These are phyloP conservation scores for Microctenopoma lineatum DNA, from an alignment of 2,797 vertebrate species.

Conservation along the genomic window DNA sequence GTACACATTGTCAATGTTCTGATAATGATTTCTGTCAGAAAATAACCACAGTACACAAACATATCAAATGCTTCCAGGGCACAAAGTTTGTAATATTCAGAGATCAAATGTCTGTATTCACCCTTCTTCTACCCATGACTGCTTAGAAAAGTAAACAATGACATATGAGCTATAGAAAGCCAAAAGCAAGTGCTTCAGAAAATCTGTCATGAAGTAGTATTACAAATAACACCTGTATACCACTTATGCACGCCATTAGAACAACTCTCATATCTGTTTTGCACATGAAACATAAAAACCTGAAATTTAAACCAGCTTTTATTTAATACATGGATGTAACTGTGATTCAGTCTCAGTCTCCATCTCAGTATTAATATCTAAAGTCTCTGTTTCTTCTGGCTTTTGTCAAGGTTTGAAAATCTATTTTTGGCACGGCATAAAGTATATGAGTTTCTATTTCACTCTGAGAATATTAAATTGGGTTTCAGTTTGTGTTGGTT, in stretches of 20 bases:
- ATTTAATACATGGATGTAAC: neutral
- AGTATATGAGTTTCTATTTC: slow-evolving; percentile 13
- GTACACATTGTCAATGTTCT: slow-evolving; percentile 33
- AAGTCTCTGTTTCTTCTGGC: slow-evolving; percentile 9
- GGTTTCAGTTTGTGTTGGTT: slow-evolving; percentile 10
- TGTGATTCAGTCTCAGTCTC: neutral
- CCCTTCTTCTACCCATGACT: too few relatives aligned
- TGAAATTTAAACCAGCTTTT: slow-evolving; percentile 11
- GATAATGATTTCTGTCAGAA: slow-evolving; percentile 59
- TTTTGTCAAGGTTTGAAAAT: slow-evolving; percentile 16
- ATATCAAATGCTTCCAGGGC: slow-evolving; percentile 20
- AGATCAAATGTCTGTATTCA: neutral
- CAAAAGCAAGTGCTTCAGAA: neutral
- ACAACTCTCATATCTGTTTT: too few relatives aligned
- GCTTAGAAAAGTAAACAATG: neutral
- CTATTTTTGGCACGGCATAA: slow-evolving; percentile 26
- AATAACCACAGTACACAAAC: slow-evolving; percentile 27
- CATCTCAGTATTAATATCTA: neutral
- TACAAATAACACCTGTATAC: too few relatives aligned
- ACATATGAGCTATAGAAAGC: neutral
- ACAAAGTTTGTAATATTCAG: slow-evolving; percentile 15
- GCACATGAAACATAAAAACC: neutral
- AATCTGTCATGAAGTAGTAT: neutral
- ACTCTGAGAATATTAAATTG: slow-evolving; percentile 16
- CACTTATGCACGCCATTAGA: too few relatives aligned